Evolutionary conservation across 2,888 invertebrate genomes (phyloP).

Genomic region (Parelbella ahira): DNA sequence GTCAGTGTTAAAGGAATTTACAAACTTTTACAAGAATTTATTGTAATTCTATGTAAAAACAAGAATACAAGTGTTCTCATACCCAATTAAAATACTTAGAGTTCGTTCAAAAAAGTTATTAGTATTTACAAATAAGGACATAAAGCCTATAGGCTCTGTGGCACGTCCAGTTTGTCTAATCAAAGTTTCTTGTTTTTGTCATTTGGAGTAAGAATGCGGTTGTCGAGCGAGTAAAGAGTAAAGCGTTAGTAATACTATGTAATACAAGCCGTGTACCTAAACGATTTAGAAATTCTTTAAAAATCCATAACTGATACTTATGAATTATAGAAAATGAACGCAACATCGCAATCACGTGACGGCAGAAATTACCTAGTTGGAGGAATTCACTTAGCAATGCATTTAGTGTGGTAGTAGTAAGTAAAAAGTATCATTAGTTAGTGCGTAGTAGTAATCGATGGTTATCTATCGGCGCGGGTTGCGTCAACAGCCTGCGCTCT

Average conservation of each 20-base stretch:
- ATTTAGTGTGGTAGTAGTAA: conserved; percentile 19
- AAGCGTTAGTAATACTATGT: conserved; percentile 5
- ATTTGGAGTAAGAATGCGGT: conserved; percentile 16
- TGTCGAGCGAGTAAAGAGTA: conserved; percentile 2
- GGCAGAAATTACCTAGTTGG: conserved; percentile 1
- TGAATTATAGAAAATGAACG: conserved; percentile 1
- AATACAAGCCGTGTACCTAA: neutral
- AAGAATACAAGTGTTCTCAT: conserved; percentile 2
- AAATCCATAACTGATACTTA: conserved; percentile 5
- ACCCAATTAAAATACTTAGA: conserved; percentile 14
- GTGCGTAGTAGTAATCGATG: conserved; percentile 20
- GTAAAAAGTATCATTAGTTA: conserved; percentile 31
- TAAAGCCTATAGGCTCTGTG: conserved; percentile 9
- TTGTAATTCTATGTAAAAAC: conserved; percentile 1
- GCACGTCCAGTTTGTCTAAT: conserved; percentile 13
- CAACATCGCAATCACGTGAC: neutral
- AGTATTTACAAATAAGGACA: conserved; percentile 17
- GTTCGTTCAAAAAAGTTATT: conserved; percentile 5
- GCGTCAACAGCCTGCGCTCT: conserved; percentile 41
- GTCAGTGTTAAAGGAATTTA: conserved; percentile 18
- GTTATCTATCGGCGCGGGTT: conserved; percentile 27
- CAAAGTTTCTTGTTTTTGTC: conserved; percentile 21
- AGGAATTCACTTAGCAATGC: conserved; percentile 19
- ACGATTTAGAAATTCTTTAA: conserved; percentile 4
- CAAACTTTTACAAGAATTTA: conserved; percentile 11